A percentile compares a stretch with the other conserved stretches of the same genome.
These are phyloP conservation scores for Melipona bicolor DNA, from an alignment of 2,888 invertebrate species.

Conservation along the genomic window DNA sequence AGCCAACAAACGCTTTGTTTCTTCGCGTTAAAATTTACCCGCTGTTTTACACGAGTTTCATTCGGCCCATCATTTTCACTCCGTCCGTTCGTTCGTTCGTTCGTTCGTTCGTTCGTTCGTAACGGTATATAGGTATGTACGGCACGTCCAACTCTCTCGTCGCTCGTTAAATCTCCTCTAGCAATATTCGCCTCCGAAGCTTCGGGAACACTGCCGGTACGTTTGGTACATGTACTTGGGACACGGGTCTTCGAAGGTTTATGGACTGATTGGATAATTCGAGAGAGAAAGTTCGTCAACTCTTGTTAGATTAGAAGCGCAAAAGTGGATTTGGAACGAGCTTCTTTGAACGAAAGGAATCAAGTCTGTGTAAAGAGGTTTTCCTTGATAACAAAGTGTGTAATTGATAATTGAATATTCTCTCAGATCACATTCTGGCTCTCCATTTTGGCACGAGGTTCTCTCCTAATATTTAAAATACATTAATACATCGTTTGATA, in stretches of 20 bases:
- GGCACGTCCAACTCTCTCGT: background rate
- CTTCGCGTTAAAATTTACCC: constrained; percentile 69
- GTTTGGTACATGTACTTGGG: too few relatives aligned
- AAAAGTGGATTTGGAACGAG: background rate
- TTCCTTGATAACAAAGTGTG: too few relatives aligned
- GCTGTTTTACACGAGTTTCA: constrained; percentile 55
- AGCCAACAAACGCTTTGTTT: constrained; percentile 64
- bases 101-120: background rate
- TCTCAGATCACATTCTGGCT: too few relatives aligned
- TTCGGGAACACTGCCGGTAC: background rate
- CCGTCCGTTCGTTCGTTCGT: constrained; percentile 27
- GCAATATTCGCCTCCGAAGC: constrained; percentile 34
- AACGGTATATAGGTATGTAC: background rate
- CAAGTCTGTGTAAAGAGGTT: too few relatives aligned
- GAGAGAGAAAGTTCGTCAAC: too few relatives aligned
- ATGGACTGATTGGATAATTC: too few relatives aligned
- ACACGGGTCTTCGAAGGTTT: background rate
- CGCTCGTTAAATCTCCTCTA: constrained; percentile 38
- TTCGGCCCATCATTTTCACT: constrained; percentile 48
- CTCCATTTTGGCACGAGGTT: too few relatives aligned
- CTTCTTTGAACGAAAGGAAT: too few relatives aligned
- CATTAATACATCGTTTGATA: too few relatives aligned
- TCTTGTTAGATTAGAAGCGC: background rate
- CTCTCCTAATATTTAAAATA: too few relatives aligned
- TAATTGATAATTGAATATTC: too few relatives aligned